Base-by-base conservation (phyloP, 2,888 invertebrate species). In the Hemistola chrysoprasaria region DNA sequence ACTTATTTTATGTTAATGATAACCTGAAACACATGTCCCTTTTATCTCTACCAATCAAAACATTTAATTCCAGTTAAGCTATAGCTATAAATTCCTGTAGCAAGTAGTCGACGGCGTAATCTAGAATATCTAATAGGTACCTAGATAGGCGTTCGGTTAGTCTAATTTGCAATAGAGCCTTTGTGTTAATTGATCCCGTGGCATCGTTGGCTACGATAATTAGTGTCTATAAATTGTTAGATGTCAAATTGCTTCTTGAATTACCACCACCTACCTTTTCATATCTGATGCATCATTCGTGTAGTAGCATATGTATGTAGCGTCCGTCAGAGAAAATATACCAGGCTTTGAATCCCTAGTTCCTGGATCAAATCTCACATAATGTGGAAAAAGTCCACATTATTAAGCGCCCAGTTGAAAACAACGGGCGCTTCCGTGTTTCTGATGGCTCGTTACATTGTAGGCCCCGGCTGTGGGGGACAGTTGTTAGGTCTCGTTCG, bases 171-270 rank as follows among this genome's bases (percentile, higher is more conserved):
- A 78, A 80, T 81, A 73, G 72, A 65, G 68, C 76, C 77, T 81
- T 78, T 75, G 79, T 79, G 83, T 83, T 86, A 87, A 87, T 86
- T 80, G 86, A 83, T 84, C 83, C 73, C 74, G 58, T 66, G 69
- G 66, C 69, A 68, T 69, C 67, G 72, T 81, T 73, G 71, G 78
- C 75, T 73, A 78, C 81, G 74, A 77, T 86, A 86, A 87, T 87
- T n/a, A n/a, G n/a, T 82, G 84, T 78, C 87, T 71, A 83, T 87
- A 87, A 86, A 87, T 85, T 81, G 85, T 83, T 78, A 68, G 71
- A 71, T 59, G 78, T 83, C 82, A 83, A 78, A 79, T 81, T 80
- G 72, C 75, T 62, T 67, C 59, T 61, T 50, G 65, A 70, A 65
- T 64, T 69, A 78, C 76, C 67, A 67, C n/a, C n/a, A n/a, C n/a